A percentile compares a stretch with the other conserved stretches of the same genome.
phyloP scores from a whole-genome alignment of 2,888 invertebrate genomes.

The Lithosia quadra region DNA sequence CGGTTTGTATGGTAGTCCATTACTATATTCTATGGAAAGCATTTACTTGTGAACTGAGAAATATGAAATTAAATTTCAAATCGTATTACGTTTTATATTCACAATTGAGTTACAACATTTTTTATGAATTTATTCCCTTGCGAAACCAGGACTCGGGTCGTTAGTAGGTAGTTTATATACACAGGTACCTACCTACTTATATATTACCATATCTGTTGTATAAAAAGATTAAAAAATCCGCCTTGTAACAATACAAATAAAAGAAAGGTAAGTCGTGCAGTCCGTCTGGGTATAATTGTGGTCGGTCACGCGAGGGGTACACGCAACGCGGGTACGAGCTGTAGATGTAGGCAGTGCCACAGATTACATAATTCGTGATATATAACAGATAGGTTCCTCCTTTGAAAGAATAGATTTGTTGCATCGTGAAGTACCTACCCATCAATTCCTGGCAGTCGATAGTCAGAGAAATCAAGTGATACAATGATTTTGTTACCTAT shows the following conservation, averaged over 20 bases:
- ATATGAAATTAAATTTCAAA: too few species aligned
- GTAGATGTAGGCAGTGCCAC: slow-evolving; percentile 1
- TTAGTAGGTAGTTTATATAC: background rate
- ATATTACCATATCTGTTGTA: slow-evolving; percentile 9
- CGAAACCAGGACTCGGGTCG: background rate
- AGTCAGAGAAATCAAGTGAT: too few species aligned
- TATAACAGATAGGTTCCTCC: background rate
- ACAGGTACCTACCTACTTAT: background rate
- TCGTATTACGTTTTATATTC: too few species aligned
- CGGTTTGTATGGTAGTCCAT: too few species aligned
- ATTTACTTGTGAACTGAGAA: too few species aligned
- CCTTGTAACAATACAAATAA: slow-evolving; percentile 45
- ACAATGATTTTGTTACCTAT: too few species aligned
- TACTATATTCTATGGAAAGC: too few species aligned
- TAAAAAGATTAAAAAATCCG: slow-evolving; percentile 22
- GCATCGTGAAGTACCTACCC: too few species aligned
- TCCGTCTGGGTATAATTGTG: slow-evolving; percentile 37
- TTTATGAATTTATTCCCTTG: too few species aligned
- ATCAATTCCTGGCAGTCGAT: too few species aligned
- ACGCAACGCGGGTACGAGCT: slow-evolving; percentile 35
- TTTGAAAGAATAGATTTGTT: background rate
- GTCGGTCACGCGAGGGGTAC: slow-evolving; percentile 37
- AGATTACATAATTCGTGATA: background rate
- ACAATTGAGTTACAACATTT: too few species aligned
- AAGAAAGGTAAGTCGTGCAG: slow-evolving; percentile 37